phyloP scores from a whole-genome alignment of 2,888 invertebrate species.

The Acheta domesticus region DNA sequence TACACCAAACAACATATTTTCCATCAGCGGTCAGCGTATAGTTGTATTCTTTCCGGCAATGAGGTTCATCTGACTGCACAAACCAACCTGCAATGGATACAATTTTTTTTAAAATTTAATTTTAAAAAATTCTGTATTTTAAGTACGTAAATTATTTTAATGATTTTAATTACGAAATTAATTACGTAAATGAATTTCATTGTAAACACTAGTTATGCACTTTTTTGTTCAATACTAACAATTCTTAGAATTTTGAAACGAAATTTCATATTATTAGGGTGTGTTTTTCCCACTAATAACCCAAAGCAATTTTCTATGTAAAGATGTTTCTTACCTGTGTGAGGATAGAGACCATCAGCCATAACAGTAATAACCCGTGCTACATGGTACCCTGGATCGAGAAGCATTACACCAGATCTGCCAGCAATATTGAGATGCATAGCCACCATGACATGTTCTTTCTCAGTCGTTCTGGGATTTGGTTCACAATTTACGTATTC shows the following conservation, averaged over 20 bases:
- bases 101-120: too few species aligned
- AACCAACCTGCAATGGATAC: constrained; percentile 65
- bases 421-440: constrained; percentile 70
- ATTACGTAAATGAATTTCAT: too few species aligned
- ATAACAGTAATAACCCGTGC: constrained; percentile 81
- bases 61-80: constrained; percentile 72
- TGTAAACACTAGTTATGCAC: too few species aligned
- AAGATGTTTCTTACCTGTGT: constrained; percentile 62
- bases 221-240: too few species aligned
- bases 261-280: too few species aligned
- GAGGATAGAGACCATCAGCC: constrained; percentile 79
- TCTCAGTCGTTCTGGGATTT: constrained; percentile 60
- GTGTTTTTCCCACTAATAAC: too few species aligned
- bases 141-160: too few species aligned
- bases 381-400: constrained; percentile 90
- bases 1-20: constrained; percentile 83
- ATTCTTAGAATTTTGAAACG: too few species aligned
- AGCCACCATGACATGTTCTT: constrained; percentile 83
- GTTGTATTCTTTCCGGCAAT: constrained; percentile 77
- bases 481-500: constrained; percentile 45
- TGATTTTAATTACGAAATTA: too few species aligned
- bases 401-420: constrained; percentile 71
- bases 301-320: too few species aligned
- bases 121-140: too few species aligned
- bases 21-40: constrained; percentile 67